A percentile compares a stretch with the other conserved stretches of the same genome.
These are phyloP conservation scores for Conomelus anceps DNA, from an alignment of 2,888 invertebrate genomes.

Conservation along the genomic window DNA sequence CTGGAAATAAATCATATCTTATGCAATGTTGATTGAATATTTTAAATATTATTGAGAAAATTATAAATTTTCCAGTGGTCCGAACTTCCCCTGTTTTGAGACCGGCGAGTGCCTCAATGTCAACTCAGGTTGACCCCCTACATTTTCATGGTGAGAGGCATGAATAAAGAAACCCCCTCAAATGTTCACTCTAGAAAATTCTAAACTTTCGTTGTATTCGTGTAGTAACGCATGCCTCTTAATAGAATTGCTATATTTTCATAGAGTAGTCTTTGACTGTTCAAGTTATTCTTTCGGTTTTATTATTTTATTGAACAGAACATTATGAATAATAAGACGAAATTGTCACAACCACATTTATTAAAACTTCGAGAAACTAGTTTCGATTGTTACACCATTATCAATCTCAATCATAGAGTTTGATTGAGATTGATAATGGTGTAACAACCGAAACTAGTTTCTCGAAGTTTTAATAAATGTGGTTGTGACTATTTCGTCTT, in stretches of 20 bases:
- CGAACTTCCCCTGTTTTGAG: slow-evolving; percentile 57
- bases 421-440: no score
- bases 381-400: no score
- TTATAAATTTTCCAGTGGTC: slow-evolving; percentile 16
- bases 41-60: background rate
- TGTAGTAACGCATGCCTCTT: background rate
- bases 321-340: no score
- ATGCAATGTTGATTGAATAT: background rate
- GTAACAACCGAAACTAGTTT: no score
- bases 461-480: no score
- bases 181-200: background rate
- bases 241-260: background rate
- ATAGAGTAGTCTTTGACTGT: background rate
- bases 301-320: no score
- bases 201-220: background rate
- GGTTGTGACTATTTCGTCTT: no score
- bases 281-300: background rate
- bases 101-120: slow-evolving; percentile 71
- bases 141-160: slow-evolving; percentile 62
- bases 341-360: no score
- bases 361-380: no score
- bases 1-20: no score
- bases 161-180: background rate
- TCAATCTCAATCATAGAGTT: no score
- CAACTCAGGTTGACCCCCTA: slow-evolving; percentile 77